Percentiles rank a stretch among this genome's conserved stretches.
phyloP scores from a whole-genome alignment of 2,113 vertebrate genomes.

The Asarcornis scutulata region DNA sequence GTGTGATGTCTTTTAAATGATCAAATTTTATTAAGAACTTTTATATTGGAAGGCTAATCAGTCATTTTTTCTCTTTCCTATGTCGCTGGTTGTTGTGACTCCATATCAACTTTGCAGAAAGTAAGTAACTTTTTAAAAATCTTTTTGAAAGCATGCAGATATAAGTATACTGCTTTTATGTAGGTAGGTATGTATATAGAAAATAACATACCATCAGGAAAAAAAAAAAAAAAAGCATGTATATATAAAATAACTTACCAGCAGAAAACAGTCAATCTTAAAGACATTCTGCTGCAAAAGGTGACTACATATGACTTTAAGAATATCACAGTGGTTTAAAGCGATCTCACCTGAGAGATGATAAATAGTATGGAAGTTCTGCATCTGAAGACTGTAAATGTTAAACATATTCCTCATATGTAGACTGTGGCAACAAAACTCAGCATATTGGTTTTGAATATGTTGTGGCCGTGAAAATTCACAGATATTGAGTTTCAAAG shows the following conservation, averaged over 20 bases:
- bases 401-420: background rate
- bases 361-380: background rate
- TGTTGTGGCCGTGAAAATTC: background rate
- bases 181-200: background rate
- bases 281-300: background rate
- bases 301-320: background rate
- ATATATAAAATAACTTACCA: background rate
- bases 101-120: constrained; percentile 73
- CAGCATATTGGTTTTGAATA: background rate
- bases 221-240: background rate
- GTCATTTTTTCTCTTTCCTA: constrained; percentile 25
- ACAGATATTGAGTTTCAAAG: background rate
- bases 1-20: background rate
- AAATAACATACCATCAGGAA: background rate
- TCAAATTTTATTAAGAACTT: background rate
- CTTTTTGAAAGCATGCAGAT: background rate
- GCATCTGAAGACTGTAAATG: background rate
- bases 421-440: background rate
- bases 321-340: background rate
- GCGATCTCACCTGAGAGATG: background rate
- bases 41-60: constrained; percentile 50
- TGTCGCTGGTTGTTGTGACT: constrained; percentile 58
- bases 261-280: background rate
- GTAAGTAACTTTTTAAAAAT: constrained; percentile 71
- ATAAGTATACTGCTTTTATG: background rate